Evolutionary conservation across 1,140 invertebrate species (phyloP), one percentile per base, ranked within the genome.

Genomic region (Babylonia areolata): DNA sequence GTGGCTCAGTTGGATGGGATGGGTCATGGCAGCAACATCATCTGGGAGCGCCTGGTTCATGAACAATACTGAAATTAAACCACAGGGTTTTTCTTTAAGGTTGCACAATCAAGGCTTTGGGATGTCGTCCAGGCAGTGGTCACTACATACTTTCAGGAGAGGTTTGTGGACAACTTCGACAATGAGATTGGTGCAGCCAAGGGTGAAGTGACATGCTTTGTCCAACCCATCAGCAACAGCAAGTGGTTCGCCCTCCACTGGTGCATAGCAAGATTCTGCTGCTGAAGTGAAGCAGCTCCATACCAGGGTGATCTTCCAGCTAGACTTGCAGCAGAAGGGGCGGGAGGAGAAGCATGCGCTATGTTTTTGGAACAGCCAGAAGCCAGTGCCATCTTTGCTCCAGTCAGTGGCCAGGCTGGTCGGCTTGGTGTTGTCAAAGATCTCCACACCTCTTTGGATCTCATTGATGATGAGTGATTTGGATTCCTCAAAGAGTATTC

Each of bases 191-290:
- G n/a, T 28, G 35, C 87, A 90, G 28, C 88, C 88, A 3, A 89
- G 78, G 6, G 88, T 87, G 58, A 88, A 89, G 78, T 90, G 88
- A 35, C 86, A n/a, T 1, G 89, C 83, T 78, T 89, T 88, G 42
- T 91, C 87, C 2, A 90, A 78, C 0, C 87, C 87, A 81, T 91
- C 87, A 17, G 83, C 88, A 11, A 91, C 88, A 15, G 90, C 89
- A 33, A 90, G 54, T 2, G 90, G 88, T 77, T 91, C 88, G 2
- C 87, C 89, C 64, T 88, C 89, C 11, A 89, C 54, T 0, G 88
- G 87, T 0, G 87, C 89, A 85, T 91, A 90, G 0, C 89, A 40
- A n/a, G 85, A 89, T 86, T 91, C 90, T 20, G 89, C 86, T 2
- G n/a, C 39, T 12, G 75, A 87, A 15, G 88, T 91, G 87, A 90